These are phyloP conservation scores for Puffinus mauretanicus DNA, from an alignment of 2,113 vertebrate genomes.

Conservation along the genomic window DNA sequence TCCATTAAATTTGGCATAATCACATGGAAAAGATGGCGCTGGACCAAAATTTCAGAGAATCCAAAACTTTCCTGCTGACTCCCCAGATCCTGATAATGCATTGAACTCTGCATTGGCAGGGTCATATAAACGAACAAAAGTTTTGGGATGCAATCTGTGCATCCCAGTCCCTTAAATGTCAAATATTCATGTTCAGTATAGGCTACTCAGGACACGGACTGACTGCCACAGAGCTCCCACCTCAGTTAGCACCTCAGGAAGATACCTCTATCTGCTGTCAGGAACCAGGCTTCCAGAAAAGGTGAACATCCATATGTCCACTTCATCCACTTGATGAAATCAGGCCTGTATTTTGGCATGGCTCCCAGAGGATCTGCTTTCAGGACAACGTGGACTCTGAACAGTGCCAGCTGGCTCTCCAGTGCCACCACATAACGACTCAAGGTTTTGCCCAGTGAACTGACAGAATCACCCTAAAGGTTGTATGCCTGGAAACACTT, in stretches of 20 bases:
- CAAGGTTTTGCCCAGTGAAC: background rate
- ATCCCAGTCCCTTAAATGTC: background rate
- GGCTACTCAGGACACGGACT: background rate
- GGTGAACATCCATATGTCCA: accelerated
- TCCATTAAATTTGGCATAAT: background rate
- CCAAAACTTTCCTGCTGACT: background rate
- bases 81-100: background rate
- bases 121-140: background rate
- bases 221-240: background rate
- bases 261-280: accelerated
- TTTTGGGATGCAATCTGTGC: background rate
- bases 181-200: background rate
- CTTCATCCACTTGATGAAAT: background rate
- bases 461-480: background rate
- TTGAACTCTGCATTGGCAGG: background rate
- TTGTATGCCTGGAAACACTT: background rate
- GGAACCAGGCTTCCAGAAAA: background rate
- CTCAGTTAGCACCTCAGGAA: background rate
- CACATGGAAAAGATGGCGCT: background rate
- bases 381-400: background rate
- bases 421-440: background rate
- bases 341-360: background rate
- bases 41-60: background rate
- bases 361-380: background rate
- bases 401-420: background rate